Evolutionary conservation across 2,888 invertebrate genomes (phyloP), one percentile per base, ranked within the genome.

Genomic region (Drosophila vallismaia): DNA sequence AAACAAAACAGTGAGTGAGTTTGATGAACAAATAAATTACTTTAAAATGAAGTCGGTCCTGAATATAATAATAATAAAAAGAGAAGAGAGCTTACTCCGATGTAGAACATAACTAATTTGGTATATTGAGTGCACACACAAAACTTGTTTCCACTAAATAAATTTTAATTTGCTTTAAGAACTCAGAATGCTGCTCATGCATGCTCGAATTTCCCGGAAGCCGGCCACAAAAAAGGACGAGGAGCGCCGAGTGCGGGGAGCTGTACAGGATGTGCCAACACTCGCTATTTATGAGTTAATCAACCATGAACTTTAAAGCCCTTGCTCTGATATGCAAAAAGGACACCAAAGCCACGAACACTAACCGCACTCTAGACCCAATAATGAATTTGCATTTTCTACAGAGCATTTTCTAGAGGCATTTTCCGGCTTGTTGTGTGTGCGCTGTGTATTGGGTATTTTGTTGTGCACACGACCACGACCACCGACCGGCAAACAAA

Each of bases 341-440:
- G 64, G 63, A 64, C 64, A 53, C 29, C 53, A 66, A 66, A 64
- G 67, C 64, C 64, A 70, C 71, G 29, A 51, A 36, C 70, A 58
- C 51, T 51, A 48, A 40, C 59, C 70, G 59, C 48, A 38, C 42
- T 52, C 40, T 40, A 70, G 59, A 59, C 59, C 58, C 59, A 70
- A 71, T 74, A 76, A 78, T 82, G 81, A 82, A 78, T 86, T 68
- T 71, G 87, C 81, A 76, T 66, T 71, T 86, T 86, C 59, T 45
- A 59, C 59, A 51, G 53, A 52, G 53, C 67, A 8, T 19, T 42
- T 57, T 70, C 56, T 45, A 59, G 29, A 45, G 57, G 54, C 57
- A 48, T 59, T 70, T 73, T 77, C 50, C 70, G 51, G 62, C 53
- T 49, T 69, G 59, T 24, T 67, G 53, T 33, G 33, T 26, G 28